Evolutionary conservation across 2,888 invertebrate species (phyloP), one percentile per base, ranked within the genome.

Genomic region (Drosophila percnosoma): DNA sequence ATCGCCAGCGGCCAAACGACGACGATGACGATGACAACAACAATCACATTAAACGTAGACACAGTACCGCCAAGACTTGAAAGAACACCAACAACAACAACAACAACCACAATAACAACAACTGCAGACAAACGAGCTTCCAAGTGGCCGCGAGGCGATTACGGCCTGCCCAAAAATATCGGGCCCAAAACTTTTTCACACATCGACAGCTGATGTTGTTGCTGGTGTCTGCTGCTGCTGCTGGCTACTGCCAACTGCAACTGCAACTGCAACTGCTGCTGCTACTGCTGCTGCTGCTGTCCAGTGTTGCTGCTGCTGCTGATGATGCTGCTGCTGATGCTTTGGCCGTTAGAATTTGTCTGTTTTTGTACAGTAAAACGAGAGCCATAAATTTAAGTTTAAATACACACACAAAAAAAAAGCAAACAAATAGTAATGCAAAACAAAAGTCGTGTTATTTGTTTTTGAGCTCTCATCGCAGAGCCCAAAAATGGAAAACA

Each of bases 301-400:
- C 45, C 45, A 45, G 69, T 64, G 54, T 53, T 65, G 62, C 49
- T 55, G 65, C 42, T 31, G 63, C 34, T 64, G 58, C 33, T 73
- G 68, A 52, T 68, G 67, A 40, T 64, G 38, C 55, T 72, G 40
- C 55, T 72, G 40, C 66, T 59, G 63, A 61, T 63, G 72, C 78
- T 78, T 82, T 79, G 73, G 80, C 80, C 80, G 80, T 71, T 75
- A 80, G 71, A 83, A 80, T 86, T 83, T 83, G 87, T 75, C 82
- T 86, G 89, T 83, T 83, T 83, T 85, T 81, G 87, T 87, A 86
- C 89, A 87, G 89, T 84, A 65, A 82, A 68, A 71, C 55, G 71
- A 78, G 75, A 78, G 87, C 87, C 89, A 89, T 87, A 87, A 85
- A 85, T 87, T 89, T 87, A 87, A 89, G 87, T 89, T 83, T 59